Evolutionary conservation across 2,888 invertebrate species (phyloP).

Genomic region (Caenorhabditis becei): DNA sequence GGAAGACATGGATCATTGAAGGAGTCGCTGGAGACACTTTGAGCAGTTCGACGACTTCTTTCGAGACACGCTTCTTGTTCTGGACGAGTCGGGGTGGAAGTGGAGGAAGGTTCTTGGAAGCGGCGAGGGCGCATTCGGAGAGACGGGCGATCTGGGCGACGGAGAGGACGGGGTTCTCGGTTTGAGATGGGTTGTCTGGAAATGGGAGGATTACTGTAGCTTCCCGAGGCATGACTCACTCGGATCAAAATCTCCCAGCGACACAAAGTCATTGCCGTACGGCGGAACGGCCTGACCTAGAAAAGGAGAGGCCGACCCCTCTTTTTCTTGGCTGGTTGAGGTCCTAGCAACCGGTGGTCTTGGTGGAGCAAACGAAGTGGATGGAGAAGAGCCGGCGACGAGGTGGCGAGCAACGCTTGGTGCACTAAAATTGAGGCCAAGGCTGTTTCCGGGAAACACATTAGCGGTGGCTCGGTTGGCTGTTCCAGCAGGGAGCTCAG

Average conservation of each 20-base stretch:
- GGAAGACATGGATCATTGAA: conserved; percentile 89
- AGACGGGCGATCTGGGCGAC: conserved; percentile 88
- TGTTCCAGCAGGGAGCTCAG: conserved; percentile 18
- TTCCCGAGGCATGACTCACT: conserved; percentile 49
- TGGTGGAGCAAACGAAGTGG: conserved; percentile 8
- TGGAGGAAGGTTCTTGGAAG: conserved; percentile 50
- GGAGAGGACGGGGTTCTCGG: conserved; percentile 84
- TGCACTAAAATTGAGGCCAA: conserved; percentile 64
- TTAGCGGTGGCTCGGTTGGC: conserved; percentile 69
- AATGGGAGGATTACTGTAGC: neutral
- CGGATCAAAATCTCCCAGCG: conserved; percentile 71
- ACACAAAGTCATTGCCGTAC: conserved; percentile 68
- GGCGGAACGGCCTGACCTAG: conserved; percentile 19
- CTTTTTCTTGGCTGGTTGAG: conserved; percentile 51
- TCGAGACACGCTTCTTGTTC: conserved; percentile 89
- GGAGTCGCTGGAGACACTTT: conserved; percentile 90
- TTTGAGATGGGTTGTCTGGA: conserved; percentile 59
- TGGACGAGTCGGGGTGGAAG: conserved; percentile 89
- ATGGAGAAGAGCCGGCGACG: conserved; percentile 7
- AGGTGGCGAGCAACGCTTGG: conserved; percentile 47
- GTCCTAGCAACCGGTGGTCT: conserved; percentile 9
- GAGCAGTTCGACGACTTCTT: conserved; percentile 87
- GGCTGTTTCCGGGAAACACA: conserved; percentile 67
- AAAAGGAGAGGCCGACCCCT: conserved; percentile 69
- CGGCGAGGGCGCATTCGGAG: conserved; percentile 56